Evolutionary conservation across 1,140 invertebrate species (phyloP), one percentile per base, ranked within the genome.

Genomic region (Drosophila pseudoananassae): DNA sequence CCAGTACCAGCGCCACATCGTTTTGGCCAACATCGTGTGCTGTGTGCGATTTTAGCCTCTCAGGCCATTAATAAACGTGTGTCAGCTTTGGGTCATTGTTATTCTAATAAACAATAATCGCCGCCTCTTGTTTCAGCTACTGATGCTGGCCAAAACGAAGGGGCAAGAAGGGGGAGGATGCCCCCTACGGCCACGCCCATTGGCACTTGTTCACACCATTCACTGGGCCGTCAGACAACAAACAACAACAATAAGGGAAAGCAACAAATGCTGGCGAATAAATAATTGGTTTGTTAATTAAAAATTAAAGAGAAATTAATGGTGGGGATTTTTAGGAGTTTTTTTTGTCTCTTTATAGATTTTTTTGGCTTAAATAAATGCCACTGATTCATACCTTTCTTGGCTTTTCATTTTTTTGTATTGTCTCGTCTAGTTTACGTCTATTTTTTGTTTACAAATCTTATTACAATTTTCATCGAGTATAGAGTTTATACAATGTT

Each of bases 91-190:
- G 76, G 70, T 61, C 31, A 69, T 69, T 69, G 65, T 69, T 69
- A 69, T 69, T 69, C 65, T 69, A 69, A 69, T 69, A 69, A 69
- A 69, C 65, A 69, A 69, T 56, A 69, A 69, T 69, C 65, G 43
- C 15, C 31, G 65, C 27, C 43, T 69, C 50, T 69, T 69, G 63
- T 69, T 69, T 69, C 33, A 43, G 58, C 58, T 49, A 69, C 65
- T 31, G 65, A 65, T 49, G 29, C 50, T 23, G 29, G 45, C 27
- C 38, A 56, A 4, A 38, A 46, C 59, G 46, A 25, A 7, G 4
- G 47, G 47, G 46, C 5, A 7, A 1, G 15, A 1, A 7, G 12
- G 38, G 47, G 64, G 27, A 14, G 38, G 29, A 7, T 51, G 47
- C 12, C 38, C 1, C 6, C 1, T 10, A 36, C 14, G n/a, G n/a